Conservation (phyloP, 2,888 invertebrate genomes). For the Pasiphila rectangulata region DNA sequence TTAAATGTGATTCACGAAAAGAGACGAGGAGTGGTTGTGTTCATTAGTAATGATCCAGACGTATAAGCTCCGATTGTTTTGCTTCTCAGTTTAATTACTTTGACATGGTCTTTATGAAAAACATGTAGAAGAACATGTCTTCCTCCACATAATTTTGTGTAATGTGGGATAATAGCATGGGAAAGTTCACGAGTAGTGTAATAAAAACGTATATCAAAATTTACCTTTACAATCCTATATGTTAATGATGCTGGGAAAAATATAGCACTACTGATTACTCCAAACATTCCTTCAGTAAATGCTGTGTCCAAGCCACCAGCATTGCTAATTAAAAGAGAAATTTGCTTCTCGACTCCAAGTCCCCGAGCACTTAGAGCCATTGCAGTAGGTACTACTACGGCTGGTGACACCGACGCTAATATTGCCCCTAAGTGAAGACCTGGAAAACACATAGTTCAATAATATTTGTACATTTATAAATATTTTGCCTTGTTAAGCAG, state of each 20-base stretch:
- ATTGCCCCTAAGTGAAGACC: slow-evolving; percentile 90
- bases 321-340: slow-evolving; percentile 95
- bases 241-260: slow-evolving; percentile 86
- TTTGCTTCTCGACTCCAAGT: slow-evolving; percentile 94
- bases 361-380: slow-evolving; percentile 89
- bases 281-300: slow-evolving; percentile 94
- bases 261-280: slow-evolving; percentile 92
- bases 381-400: slow-evolving; percentile 95
- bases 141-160: no score
- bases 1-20: no score
- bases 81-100: no score
- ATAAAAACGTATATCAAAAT: not conserved
- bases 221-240: slow-evolving; percentile 74
- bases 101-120: no score
- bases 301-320: slow-evolving; percentile 97
- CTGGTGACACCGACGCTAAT: slow-evolving; percentile 96
- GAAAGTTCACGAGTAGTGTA: no score
- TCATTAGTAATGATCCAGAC: no score
- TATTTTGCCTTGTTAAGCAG: no score
- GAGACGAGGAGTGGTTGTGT: no score
- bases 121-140: no score
- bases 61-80: no score
- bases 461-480: no score
- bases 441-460: slow-evolving; percentile 35
- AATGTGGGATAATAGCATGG: no score